A percentile compares a stretch with the other conserved stretches of the same genome.
These are phyloP conservation scores for Zosterops lateralis DNA, from an alignment of 2,113 vertebrate species.

Conservation along the genomic window DNA sequence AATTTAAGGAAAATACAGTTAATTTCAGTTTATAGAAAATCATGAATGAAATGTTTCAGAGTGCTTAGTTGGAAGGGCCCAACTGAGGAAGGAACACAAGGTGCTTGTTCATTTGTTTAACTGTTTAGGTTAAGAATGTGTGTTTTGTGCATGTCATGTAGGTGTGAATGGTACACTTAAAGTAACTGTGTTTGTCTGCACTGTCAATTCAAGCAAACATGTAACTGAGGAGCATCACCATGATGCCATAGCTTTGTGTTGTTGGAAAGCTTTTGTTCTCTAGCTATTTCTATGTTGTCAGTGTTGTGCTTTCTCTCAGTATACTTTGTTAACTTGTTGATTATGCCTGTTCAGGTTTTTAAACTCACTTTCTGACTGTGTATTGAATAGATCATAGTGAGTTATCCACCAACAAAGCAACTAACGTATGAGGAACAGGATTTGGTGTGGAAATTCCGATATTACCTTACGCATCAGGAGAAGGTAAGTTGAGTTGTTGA, in stretches of 20 bases:
- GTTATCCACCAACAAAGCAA: conserved; percentile 95
- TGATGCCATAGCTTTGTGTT: background rate
- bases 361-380: background rate
- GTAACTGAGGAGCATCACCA: background rate
- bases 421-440: conserved; percentile 96
- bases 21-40: background rate
- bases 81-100: background rate
- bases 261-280: background rate
- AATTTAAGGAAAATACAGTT: background rate
- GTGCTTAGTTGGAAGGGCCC: background rate
- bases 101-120: background rate
- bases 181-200: background rate
- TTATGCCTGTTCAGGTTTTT: background rate
- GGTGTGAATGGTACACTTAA: background rate
- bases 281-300: background rate
- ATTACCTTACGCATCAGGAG: conserved; percentile 96
- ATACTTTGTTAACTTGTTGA: background rate
- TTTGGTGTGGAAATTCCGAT: conserved; percentile 98
- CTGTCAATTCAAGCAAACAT: background rate
- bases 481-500: conserved; percentile 76
- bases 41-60: background rate
- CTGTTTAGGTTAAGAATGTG: background rate
- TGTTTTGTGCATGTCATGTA: background rate
- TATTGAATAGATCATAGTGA: conserved; percentile 89
- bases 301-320: background rate